Base-by-base conservation (phyloP, 2,888 invertebrate species). In the Drosophila paramelanica region DNA sequence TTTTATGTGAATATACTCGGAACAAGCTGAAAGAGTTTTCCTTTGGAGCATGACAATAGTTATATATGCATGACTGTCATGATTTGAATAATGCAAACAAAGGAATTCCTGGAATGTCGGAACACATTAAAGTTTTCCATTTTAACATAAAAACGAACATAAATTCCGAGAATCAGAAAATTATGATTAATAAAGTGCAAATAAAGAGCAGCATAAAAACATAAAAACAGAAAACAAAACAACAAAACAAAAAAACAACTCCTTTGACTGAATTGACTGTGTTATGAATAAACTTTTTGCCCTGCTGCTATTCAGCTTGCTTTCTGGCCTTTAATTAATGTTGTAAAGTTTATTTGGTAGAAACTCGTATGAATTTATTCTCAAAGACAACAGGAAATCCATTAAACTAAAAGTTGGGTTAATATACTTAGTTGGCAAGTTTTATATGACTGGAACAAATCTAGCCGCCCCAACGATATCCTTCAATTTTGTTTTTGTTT, bases 101-200 rank as follows among this genome's bases (percentile, higher is more conserved):
- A 33, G 14, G 23, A 11, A 25, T 59, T 67, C 52, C n/a, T 0
- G 20, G 1, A 45, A 46, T 42, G 41, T 33, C 5, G 5, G 14
- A 25, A 53, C 31, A 38, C 36, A 39, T 46, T 39, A 8, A 43
- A 64, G 50, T 20, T 41, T 8, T 3, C 27, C n/a, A 20, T 43
- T 42, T 5, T 17, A 36, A 20, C 31, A 20, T 20, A 50, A 67
- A 46, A 55, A 5, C 5, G n/a, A 10, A 8, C 49, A 38, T 50
- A 39, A 65, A 23, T 49, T 47, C 36, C 8, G 38, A 65, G 69
- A 53, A 66, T 60, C 58, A 66, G 69, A 39, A 67, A 62, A 67
- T 60, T 69, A 66, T 66, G 73, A 73, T 73, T 68, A 80, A 75
- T 68, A 82, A 74, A 74, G 64, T 62, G 61, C 52, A 33, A 69